Base-by-base conservation (phyloP, 2,888 invertebrate species). In the Mythimna pallens region DNA sequence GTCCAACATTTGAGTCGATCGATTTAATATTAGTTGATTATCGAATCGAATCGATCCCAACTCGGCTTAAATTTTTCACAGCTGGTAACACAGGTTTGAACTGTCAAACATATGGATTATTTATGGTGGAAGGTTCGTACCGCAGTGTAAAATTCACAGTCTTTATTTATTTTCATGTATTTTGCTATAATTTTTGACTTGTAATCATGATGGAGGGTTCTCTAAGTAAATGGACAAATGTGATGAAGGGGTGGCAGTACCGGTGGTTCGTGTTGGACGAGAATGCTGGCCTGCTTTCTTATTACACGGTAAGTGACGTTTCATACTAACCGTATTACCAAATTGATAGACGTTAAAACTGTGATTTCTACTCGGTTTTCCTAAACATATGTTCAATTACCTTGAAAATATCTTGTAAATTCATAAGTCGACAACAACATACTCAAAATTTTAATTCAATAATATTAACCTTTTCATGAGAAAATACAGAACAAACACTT, bases 161-260 rank as follows among this genome's bases (percentile, higher is more conserved):
- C 90, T 93, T 94, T 92, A 85, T 84, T 90, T 92, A 50, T 93
- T 91, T 92, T 91, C 86, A 94, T 94, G 93, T 86, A 87, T 93
- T 92, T 93, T 92, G 88, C 88, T 91, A 88, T 84, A 89, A 86
- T 89, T 91, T 92, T 92, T 90, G 88, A 89, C 85, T 91, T 90
- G 74, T 86, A 92, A 95, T 89, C 88, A 95, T 97, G 95, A 98
- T 99, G 98, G 99, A 99, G 96, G 99, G 99, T 90, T 98, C 99
- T 78, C 96, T 99, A 81, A 99, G 98, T 96, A 99, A 99, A 97
- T 99, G 99, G 99, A 99, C 99, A 86, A 99, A 99, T 97, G 98
- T 99, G 91, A 98, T 99, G 97, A 99, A 98, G 94, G 99, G 99
- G 86, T 99, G 99, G 99, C 99, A 99, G 95, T 99, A 99, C 96